Base-by-base conservation (phyloP, 2,113 vertebrate genomes). In the Gambusia affinis region DNA sequence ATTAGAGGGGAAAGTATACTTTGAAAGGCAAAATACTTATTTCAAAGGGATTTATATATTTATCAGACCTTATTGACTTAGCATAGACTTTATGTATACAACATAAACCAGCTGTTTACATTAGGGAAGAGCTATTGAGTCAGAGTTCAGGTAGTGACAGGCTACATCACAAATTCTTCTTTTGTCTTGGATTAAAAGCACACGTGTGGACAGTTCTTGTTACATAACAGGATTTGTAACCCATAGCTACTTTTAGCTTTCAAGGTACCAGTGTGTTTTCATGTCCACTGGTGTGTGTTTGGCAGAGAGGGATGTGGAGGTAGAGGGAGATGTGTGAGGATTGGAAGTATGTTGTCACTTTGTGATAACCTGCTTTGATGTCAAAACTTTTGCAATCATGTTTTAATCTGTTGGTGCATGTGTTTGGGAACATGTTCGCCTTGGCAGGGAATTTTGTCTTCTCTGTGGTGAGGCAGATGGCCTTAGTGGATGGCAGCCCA, bases 151-250 rank as follows among this genome's bases (percentile, higher is more conserved):
- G 72, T 66, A 42, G 84, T 44, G 69, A 76, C 61, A 65, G 54
- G 65, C 83, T 76, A 74, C 82, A 67, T 67, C 19, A 7, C 64
- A 68, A 78, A 72, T 76, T 63, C 64, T 68, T 79, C 27, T 62
- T 87, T 84, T 81, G 74, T 86, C 81, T 82, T 69, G 71, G 88
- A 82, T 89, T 91, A 61, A 75, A 90, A 86, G 89, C 76, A 73
- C 84, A 87, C 51, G 66, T 72, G 80, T 44, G 75, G 85, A 76
- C 78, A 64, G 68, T 60, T 85, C 66, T 72, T 78, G 73, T 92
- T 87, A 84, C 76, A 70, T 92, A 91, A 92, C 84, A 74, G 81
- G 88, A 91, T 92, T 91, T 82, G 51, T 82, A 85, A 88, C 70
- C 74, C 67, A 88, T 80, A 85, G 75, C 88, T 76, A 83, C 79